Percentiles rank a stretch among this genome's conserved stretches.
phyloP scores from a whole-genome alignment of 2,113 vertebrate genomes.

The Stegastes partitus region DNA sequence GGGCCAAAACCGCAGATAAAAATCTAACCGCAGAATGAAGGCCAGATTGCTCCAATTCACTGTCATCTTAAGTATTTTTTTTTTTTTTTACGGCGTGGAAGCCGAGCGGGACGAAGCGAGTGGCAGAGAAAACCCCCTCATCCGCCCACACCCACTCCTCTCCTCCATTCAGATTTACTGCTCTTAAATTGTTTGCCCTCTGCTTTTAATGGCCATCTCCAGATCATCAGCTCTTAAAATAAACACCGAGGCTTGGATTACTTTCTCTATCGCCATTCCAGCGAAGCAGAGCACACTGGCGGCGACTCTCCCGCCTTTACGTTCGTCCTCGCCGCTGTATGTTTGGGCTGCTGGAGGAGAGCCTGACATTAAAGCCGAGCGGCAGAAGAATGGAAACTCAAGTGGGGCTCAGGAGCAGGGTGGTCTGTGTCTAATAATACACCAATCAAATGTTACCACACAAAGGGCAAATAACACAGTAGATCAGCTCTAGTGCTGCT shows the following conservation, averaged over 20 bases:
- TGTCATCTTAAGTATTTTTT: conserved; percentile 64
- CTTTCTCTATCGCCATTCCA: conserved; percentile 52
- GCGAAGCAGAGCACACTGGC: conserved; percentile 41
- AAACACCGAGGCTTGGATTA: conserved; percentile 73
- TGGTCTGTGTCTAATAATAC: conserved; percentile 76
- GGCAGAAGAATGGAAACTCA: conserved; percentile 76
- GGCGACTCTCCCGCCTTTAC: conserved; percentile 20
- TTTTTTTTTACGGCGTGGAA: conserved; percentile 12
- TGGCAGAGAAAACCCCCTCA: conserved; percentile 6
- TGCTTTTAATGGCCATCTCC: conserved; percentile 77
- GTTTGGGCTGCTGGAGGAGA: conserved; percentile 61
- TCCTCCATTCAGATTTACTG: conserved; percentile 71
- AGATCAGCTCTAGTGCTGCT: conserved; percentile 29
- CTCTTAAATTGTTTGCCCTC: conserved; percentile 77
- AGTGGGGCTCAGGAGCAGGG: conserved; percentile 64
- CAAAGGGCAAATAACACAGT: conserved; percentile 58
- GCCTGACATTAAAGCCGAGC: conserved; percentile 49
- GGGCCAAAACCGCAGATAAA: conserved; percentile 83
- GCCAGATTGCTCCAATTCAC: conserved; percentile 78
- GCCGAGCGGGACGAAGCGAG: conserved; percentile 35
- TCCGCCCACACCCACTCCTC: conserved; percentile 46
- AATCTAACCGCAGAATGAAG: conserved; percentile 81
- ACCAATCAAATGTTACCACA: conserved; percentile 70
- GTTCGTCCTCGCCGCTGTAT: conserved; percentile 36
- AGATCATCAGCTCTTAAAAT: conserved; percentile 81